Conservation (phyloP, 2,113 vertebrate species). For the Brevimyrus niger region DNA sequence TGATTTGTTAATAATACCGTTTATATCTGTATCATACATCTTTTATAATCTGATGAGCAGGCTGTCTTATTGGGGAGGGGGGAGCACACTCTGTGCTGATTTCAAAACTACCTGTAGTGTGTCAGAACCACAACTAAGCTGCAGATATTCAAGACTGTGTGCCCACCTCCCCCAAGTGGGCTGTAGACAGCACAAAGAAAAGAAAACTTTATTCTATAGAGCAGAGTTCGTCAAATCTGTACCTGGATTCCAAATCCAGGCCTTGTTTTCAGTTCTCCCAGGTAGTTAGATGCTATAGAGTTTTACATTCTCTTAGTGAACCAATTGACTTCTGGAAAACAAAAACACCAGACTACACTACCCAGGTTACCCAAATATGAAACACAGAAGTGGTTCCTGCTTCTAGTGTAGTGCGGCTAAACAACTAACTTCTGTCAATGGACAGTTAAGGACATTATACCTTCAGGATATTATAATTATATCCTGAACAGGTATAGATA, state of each 20-base stretch:
- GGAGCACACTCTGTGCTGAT: background rate
- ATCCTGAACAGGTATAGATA: background rate
- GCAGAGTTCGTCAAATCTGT: too few species aligned
- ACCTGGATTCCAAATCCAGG: too few species aligned
- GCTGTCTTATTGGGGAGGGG: background rate
- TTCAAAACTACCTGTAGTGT: background rate
- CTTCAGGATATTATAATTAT: too few species aligned
- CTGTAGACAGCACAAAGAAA: background rate
- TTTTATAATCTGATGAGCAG: background rate
- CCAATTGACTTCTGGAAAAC: too few species aligned
- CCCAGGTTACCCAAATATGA: background rate
- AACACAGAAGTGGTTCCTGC: background rate
- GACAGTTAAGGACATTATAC: too few species aligned
- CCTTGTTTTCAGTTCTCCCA: too few species aligned
- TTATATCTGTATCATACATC: background rate
- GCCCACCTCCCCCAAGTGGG: background rate
- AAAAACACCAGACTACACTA: background rate
- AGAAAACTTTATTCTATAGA: background rate
- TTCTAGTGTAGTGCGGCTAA: background rate
- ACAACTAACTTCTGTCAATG: background rate
- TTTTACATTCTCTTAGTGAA: too few species aligned
- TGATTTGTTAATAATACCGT: background rate
- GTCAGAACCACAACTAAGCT: background rate
- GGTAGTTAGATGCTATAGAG: too few species aligned
- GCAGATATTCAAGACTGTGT: background rate